Evolutionary conservation across 2,797 vertebrate genomes (phyloP).

Genomic region (Sebastes vulpes): DNA sequence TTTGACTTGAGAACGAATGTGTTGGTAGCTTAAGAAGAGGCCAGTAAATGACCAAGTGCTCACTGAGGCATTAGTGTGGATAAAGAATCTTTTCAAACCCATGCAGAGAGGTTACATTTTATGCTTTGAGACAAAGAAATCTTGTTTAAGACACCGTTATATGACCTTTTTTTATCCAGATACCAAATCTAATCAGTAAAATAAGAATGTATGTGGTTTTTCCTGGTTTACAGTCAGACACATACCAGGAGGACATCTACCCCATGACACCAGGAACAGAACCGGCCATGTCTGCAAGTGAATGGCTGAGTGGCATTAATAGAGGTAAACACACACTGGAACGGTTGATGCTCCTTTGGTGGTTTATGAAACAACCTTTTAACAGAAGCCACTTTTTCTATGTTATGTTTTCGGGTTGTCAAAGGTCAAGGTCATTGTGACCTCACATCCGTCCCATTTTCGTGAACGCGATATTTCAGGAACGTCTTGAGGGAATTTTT

Average conservation of each 20-base stretch:
- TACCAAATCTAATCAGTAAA: neutral
- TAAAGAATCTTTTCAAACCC: neutral
- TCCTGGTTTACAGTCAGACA: slow-evolving; percentile 91
- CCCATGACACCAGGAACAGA: slow-evolving; percentile 97
- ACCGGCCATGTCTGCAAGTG: slow-evolving; percentile 91
- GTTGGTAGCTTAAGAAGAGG: neutral
- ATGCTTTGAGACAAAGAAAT: neutral
- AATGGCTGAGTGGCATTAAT: slow-evolving; percentile 96
- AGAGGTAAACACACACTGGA: slow-evolving; percentile 85
- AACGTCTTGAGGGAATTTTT: too few relatives aligned
- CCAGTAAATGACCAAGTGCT: neutral
- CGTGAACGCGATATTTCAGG: too few relatives aligned
- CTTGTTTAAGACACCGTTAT: neutral
- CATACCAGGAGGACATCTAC: slow-evolving; percentile 98
- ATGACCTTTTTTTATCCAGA: neutral
- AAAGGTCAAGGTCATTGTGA: too few relatives aligned
- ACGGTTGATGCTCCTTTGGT: neutral
- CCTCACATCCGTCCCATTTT: too few relatives aligned
- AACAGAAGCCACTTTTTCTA: neutral
- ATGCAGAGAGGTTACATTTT: neutral
- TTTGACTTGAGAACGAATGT: neutral
- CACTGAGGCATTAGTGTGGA: neutral
- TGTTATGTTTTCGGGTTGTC: too few relatives aligned
- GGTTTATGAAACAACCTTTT: neutral
- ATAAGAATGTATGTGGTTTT: slow-evolving; percentile 2